These are phyloP conservation scores for Meiosimyza decipiens DNA, from an alignment of 2,888 invertebrate species.

Conservation along the genomic window DNA sequence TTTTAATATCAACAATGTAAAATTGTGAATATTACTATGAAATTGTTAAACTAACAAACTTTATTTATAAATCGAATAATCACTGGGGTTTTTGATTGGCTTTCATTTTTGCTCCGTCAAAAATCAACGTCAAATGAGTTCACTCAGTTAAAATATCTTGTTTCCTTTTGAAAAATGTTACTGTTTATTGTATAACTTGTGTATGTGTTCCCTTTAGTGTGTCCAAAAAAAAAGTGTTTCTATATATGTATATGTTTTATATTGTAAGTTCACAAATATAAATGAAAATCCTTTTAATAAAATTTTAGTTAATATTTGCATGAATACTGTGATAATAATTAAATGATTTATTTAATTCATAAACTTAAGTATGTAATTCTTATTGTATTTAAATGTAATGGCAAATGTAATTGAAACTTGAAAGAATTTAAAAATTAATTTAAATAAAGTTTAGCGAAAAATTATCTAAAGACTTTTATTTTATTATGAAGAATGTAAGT, in stretches of 20 bases:
- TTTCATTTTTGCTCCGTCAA: not conserved
- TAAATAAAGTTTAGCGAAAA: slow-evolving; percentile 23
- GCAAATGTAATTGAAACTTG: slow-evolving; percentile 45
- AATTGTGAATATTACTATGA: slow-evolving; percentile 27
- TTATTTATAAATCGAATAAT: not conserved
- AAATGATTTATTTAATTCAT: slow-evolving; percentile 56
- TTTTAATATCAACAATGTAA: slow-evolving; percentile 15
- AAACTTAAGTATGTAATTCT: slow-evolving; percentile 20
- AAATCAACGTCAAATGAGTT: not conserved
- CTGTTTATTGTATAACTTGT: not conserved
- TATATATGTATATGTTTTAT: not conserved
- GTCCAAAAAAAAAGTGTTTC: not conserved
- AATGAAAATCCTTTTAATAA: slow-evolving; percentile 35
- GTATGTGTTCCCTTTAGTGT: not conserved
- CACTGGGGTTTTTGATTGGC: not conserved
- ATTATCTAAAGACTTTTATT: no score
- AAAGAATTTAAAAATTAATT: slow-evolving; percentile 34
- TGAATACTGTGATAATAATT: slow-evolving; percentile 66
- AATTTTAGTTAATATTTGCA: slow-evolving; percentile 56
- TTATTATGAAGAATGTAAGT: no score
- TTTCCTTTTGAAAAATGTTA: not conserved
- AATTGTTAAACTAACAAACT: slow-evolving; percentile 36
- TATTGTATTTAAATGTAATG: slow-evolving; percentile 30
- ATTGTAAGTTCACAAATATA: slow-evolving; percentile 35
- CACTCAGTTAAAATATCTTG: not conserved